Evolutionary conservation across 2,888 invertebrate species (phyloP), one percentile per base, ranked within the genome.

Genomic region (Megalurothrips usitatus): DNA sequence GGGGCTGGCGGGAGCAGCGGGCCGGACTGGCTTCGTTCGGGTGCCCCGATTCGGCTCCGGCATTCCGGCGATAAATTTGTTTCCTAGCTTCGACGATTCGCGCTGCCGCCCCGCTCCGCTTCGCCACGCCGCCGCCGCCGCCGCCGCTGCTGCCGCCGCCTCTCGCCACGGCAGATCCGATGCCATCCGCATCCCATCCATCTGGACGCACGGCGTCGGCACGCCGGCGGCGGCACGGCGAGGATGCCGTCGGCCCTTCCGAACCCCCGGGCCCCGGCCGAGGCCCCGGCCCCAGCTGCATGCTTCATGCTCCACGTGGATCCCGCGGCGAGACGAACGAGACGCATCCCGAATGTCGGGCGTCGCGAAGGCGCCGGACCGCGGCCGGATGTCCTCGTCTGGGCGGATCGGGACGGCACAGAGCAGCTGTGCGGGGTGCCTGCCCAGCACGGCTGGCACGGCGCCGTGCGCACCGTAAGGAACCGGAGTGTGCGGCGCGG

Each of bases 41-140:
- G 58, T 68, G 19, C 58, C 17, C 58, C 26, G 23, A 8, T 23
- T 23, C 23, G 68, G 68, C 68, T 23, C 26, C 58, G 68, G 68
- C 68, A 75, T 75, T 75, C 68, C 68, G 68, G 68, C 68, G 68
- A 75, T 75, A 75, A 75, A 75, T 75, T 75, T 75, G 68, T 75
- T 75, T 26, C 68, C 68, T 75, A 26, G 26, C 68, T 75, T 75
- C 68, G 68, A 12, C 68, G 68, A 75, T 75, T 75, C 68, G 68
- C n/a, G 68, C 68, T 75, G 23, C 68, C 68, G 68, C 68, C 68
- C 23, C 68, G 23, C 68, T 23, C 23, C 68, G 23, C 68, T 23
- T 4, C 68, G 63, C 63, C 63, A 19, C 63, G 63, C 68, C 68
- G 52, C 52, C 52, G 34, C 34, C 6, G 34, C 34, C 6, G 34